These are phyloP conservation scores for Nomada flava DNA, from an alignment of 2,888 invertebrate genomes.

Conservation along the genomic window DNA sequence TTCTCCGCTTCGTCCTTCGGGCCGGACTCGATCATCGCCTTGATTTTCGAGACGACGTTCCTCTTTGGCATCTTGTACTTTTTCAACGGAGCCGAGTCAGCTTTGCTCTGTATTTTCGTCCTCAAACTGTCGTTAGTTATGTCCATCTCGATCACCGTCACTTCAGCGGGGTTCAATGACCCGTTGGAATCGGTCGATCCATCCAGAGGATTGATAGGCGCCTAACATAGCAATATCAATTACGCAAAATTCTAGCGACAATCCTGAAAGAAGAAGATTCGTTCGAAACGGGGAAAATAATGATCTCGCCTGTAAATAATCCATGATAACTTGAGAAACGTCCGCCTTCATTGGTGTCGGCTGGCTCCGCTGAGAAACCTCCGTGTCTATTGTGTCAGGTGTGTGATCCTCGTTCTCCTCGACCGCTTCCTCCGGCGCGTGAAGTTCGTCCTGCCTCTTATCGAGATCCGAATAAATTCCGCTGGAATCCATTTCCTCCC, in stretches of 20 bases:
- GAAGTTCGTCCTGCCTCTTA: conserved; percentile 88
- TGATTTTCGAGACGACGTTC: conserved; percentile 91
- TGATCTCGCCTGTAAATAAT: conserved; percentile 75
- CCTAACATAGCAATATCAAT: conserved; percentile 52
- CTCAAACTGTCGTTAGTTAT: conserved; percentile 64
- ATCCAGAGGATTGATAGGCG: conserved; percentile 63
- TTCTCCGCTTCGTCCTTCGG: conserved; percentile 86
- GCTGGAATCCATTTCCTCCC: conserved; percentile 96
- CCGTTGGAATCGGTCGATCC: conserved; percentile 68
- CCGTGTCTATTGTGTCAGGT: conserved; percentile 87
- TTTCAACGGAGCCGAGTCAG: conserved; percentile 84
- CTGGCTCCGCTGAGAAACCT: conserved; percentile 86
- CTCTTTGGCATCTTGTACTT: conserved; percentile 92
- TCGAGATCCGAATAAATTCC: conserved; percentile 95
- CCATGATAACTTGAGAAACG: conserved; percentile 80
- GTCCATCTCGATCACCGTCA: conserved; percentile 75
- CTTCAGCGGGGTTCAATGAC: conserved; percentile 68
- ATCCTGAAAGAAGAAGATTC: not conserved
- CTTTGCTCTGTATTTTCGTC: conserved; percentile 66
- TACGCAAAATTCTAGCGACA: conserved; percentile 5
- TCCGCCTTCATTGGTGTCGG: conserved; percentile 74
- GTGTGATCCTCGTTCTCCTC: conserved; percentile 86
- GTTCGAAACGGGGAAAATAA: not conserved
- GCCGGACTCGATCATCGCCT: conserved; percentile 88
- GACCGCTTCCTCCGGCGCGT: conserved; percentile 82